A percentile compares a stretch with the other conserved stretches of the same genome.
Evolutionary conservation across 2,797 vertebrate species (phyloP).

Genomic region (Ciconia nigra): DNA sequence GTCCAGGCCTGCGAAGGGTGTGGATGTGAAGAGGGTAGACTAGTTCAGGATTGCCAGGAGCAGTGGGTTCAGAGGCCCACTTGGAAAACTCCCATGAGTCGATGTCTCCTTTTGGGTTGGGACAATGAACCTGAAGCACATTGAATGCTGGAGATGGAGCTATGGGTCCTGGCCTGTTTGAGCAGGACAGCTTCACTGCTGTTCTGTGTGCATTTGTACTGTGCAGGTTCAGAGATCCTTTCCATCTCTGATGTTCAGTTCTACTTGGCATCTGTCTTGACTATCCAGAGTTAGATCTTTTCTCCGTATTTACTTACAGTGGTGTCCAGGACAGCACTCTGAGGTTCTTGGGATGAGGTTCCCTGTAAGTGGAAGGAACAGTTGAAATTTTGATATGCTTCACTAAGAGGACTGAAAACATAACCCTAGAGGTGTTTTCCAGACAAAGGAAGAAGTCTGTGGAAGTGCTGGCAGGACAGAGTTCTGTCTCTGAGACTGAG

Average conservation of each 20-base stretch:
- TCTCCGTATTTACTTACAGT: neutral
- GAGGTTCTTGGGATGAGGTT: neutral
- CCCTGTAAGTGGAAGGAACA: neutral
- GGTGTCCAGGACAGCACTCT: neutral
- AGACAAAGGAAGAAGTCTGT: neutral
- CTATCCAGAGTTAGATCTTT: neutral
- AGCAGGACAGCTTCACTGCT: neutral
- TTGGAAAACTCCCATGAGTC: neutral
- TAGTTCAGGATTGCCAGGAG: neutral
- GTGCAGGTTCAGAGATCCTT: neutral
- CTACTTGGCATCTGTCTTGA: neutral
- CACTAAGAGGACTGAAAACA: neutral
- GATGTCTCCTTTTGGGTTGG: neutral
- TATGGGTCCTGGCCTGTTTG: neutral
- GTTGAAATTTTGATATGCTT: accelerated
- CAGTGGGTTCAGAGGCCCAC: neutral
- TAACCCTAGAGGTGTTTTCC: neutral
- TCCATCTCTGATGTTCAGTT: neutral
- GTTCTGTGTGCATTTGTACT: neutral
- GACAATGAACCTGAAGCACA: neutral
- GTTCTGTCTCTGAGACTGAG: neutral
- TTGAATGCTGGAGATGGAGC: neutral
- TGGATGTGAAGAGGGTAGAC: neutral
- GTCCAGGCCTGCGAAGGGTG: neutral
- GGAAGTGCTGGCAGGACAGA: neutral